Evolutionary conservation across 2,888 invertebrate genomes (phyloP).

Genomic region (Drosophila tanythrix): DNA sequence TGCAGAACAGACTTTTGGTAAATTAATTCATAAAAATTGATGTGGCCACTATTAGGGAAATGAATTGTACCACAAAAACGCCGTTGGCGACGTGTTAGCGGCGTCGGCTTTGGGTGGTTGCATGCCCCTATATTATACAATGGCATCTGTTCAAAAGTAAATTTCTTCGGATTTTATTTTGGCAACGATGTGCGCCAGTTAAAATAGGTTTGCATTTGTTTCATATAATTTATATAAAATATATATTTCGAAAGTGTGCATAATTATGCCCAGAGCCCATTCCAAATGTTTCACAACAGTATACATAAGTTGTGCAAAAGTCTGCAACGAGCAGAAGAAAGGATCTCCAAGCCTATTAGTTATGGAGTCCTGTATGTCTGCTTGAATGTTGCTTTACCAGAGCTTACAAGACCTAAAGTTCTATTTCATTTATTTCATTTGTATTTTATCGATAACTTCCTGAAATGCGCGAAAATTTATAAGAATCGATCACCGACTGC

Average conservation of each 20-base stretch:
- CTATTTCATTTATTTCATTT: background rate
- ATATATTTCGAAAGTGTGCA: background rate
- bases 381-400: background rate
- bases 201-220: slow-evolving; percentile 27
- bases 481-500: background rate
- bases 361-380: background rate
- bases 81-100: slow-evolving; percentile 37
- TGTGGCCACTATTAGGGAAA: slow-evolving; percentile 71
- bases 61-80: slow-evolving; percentile 47
- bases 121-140: slow-evolving; percentile 46
- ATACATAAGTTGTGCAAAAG: background rate
- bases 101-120: slow-evolving; percentile 52
- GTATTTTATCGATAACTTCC: background rate
- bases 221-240: background rate
- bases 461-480: background rate
- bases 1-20: slow-evolving; percentile 69
- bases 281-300: background rate
- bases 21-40: slow-evolving; percentile 83
- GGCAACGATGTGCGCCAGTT: slow-evolving; percentile 6
- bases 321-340: background rate
- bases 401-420: background rate
- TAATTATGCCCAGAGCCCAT: background rate
- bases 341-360: background rate
- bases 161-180: slow-evolving; percentile 23
- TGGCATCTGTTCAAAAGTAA: slow-evolving; percentile 16